These are phyloP conservation scores for Cossypha caffra DNA, from an alignment of 2,797 vertebrate species.

Conservation along the genomic window DNA sequence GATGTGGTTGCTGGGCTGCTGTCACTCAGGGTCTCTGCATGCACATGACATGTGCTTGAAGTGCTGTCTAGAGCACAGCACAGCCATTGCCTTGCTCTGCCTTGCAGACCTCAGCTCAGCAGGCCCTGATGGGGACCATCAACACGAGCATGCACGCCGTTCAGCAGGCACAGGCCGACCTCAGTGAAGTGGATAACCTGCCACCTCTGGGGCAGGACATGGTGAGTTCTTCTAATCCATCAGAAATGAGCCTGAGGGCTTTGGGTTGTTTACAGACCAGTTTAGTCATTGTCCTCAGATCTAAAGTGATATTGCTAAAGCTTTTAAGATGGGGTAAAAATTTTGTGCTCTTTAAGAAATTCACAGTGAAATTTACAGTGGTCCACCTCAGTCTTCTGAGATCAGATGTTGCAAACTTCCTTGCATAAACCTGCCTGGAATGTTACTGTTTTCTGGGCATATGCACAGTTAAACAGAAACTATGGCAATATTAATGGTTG, in stretches of 20 bases:
- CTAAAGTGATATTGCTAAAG: neutral
- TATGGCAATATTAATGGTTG: neutral
- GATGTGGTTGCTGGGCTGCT: neutral
- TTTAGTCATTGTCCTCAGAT: neutral
- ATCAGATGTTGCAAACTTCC: neutral
- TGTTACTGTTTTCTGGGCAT: neutral
- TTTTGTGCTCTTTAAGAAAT: neutral
- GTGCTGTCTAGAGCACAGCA: neutral
- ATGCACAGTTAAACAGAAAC: neutral
- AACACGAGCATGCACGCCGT: constrained; percentile 98
- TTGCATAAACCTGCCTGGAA: neutral
- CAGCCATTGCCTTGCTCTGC: neutral
- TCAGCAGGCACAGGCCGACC: constrained; percentile 92
- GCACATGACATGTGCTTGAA: neutral
- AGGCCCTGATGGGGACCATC: constrained; percentile 97
- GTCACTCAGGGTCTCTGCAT: neutral
- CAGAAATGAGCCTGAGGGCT: neutral
- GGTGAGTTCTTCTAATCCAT: constrained; percentile 77
- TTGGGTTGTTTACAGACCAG: neutral
- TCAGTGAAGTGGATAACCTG: constrained; percentile 90
- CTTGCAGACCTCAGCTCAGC: constrained; percentile 92
- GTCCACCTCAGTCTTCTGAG: neutral
- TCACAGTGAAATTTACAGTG: rapidly evolving
- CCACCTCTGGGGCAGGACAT: constrained; percentile 98
- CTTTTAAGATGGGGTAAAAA: neutral